Evolutionary conservation across 2,888 invertebrate species (phyloP).

Genomic region (Ernsta delagoae): DNA sequence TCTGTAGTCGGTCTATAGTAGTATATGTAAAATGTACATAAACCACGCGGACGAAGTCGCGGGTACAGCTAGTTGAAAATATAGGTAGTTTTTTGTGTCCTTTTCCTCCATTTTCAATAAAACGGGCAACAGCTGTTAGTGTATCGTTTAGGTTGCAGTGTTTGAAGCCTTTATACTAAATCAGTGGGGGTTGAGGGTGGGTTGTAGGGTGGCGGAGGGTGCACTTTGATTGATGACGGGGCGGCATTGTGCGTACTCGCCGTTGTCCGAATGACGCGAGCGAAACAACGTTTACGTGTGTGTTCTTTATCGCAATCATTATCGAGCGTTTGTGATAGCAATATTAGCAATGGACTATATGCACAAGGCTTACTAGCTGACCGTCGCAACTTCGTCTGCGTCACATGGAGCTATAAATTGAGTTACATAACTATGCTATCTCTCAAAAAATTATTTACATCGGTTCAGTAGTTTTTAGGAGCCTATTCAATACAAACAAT

Average conservation of each 20-base stretch:
- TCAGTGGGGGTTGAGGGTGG: constrained; percentile 44
- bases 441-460: no score
- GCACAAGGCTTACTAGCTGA: no score
- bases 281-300: constrained; percentile 70
- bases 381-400: no score
- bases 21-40: no score
- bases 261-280: constrained; percentile 71
- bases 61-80: no score
- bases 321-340: constrained; percentile 46
- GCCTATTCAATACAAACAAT: no score
- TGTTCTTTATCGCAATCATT: constrained; percentile 64
- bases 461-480: no score
- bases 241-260: constrained; percentile 67
- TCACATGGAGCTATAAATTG: no score
- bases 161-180: constrained; percentile 35
- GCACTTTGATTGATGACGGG: constrained; percentile 75
- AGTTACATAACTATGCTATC: no score
- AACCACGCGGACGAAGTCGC: no score
- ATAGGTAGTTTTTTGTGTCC: not conserved
- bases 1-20: no score
- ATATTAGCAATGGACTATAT: no score
- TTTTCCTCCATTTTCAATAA: not conserved
- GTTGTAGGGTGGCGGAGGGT: constrained; percentile 46
- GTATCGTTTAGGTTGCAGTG: constrained; percentile 21
- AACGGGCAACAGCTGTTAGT: constrained; percentile 11